Conservation (phyloP, 2,888 invertebrate genomes). For the Himalopsyche japonica region DNA sequence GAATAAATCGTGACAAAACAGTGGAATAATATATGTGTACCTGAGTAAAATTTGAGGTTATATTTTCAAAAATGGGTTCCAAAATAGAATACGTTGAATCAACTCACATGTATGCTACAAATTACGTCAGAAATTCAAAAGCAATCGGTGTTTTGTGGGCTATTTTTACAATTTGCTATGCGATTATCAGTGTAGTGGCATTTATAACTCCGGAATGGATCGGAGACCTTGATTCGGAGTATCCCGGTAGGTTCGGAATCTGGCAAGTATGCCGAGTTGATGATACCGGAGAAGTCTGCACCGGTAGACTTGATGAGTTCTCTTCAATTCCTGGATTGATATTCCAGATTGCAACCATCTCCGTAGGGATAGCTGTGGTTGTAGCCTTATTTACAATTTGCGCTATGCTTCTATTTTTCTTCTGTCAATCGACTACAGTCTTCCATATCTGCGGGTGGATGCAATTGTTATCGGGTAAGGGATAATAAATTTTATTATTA, state of each 20-base stretch:
- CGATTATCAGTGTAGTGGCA: conserved; percentile 91
- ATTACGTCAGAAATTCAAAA: conserved; percentile 89
- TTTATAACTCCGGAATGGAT: conserved; percentile 96
- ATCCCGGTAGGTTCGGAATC: conserved; percentile 88
- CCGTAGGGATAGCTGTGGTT: conserved; percentile 83
- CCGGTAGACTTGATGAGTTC: conserved; percentile 82
- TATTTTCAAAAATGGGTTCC: conserved; percentile 69
- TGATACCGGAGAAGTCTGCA: conserved; percentile 79
- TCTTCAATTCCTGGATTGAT: conserved; percentile 79
- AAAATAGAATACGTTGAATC: conserved; percentile 93
- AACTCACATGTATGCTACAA: conserved; percentile 86
- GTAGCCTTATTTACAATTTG: conserved; percentile 85
- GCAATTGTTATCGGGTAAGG: conserved; percentile 91
- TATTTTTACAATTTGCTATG: conserved; percentile 95
- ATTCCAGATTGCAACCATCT: conserved; percentile 85
- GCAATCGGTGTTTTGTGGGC: conserved; percentile 98
- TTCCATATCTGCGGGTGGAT: conserved; percentile 94
- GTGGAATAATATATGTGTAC: not conserved
- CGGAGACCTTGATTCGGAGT: conserved; percentile 80
- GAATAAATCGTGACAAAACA: not conserved
- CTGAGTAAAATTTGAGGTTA: not conserved
- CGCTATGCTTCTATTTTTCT: conserved; percentile 89
- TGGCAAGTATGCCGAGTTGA: conserved; percentile 86
- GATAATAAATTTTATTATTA: not conserved
- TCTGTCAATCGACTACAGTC: conserved; percentile 88